These are phyloP conservation scores for Meandrusa payeni DNA, from an alignment of 2,888 invertebrate genomes.

Conservation along the genomic window DNA sequence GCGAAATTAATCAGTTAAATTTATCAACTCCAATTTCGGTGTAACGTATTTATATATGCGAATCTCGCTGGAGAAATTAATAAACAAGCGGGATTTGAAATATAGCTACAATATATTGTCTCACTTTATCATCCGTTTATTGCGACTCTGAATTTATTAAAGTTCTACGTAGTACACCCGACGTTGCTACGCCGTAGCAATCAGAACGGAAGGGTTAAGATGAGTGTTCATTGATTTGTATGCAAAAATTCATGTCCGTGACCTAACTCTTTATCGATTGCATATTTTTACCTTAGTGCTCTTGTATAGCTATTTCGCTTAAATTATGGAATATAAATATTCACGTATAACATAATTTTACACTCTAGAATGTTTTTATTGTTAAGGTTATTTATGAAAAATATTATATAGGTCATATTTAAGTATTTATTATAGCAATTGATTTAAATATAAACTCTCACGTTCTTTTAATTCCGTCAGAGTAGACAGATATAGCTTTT, in stretches of 20 bases:
- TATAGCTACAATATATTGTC: slow-evolving; percentile 4
- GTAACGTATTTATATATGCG: background rate
- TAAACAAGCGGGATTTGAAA: slow-evolving; percentile 4
- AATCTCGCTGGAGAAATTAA: slow-evolving; percentile 4
- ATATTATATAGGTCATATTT: no score
- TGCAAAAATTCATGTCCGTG: slow-evolving; percentile 21
- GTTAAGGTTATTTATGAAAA: no score
- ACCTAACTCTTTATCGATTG: slow-evolving; percentile 17
- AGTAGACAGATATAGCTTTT: no score
- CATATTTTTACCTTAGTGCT: slow-evolving; percentile 12
- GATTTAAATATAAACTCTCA: no score
- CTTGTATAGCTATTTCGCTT: background rate
- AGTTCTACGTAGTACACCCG: slow-evolving; percentile 3
- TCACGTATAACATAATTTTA: no score
- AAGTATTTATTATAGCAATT: no score
- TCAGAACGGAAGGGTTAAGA: background rate
- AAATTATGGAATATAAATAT: no score
- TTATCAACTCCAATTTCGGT: slow-evolving; percentile 2
- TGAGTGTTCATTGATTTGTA: slow-evolving; percentile 19
- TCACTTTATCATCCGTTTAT: slow-evolving; percentile 10
- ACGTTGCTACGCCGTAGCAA: slow-evolving; percentile 2
- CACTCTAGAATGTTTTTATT: no score
- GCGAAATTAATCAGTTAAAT: background rate
- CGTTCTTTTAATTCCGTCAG: no score
- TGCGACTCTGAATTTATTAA: slow-evolving; percentile 12